Base-by-base conservation (phyloP, 30 jellyfish, hydroid and myxozoan genomes). In the Hydractinia echinata region DNA sequence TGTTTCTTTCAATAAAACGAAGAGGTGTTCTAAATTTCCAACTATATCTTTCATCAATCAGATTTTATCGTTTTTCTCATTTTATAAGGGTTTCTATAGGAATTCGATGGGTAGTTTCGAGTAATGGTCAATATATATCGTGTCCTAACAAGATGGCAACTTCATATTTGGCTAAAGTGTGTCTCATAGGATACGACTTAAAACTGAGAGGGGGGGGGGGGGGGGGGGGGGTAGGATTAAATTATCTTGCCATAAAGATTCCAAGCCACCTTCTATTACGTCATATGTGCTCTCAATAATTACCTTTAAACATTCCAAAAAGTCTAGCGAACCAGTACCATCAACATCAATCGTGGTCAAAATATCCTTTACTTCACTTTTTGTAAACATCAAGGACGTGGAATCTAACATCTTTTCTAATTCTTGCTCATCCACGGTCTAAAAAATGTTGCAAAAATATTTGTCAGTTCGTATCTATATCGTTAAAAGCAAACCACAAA, bases 231-330 rank as follows among this genome's bases (percentile, higher is more conserved):
- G 2, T 30, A 30, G 44, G 2, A 2, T 30, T 30, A 2, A 30
- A 30, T 30, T 30, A 30, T 30, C 44, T 30, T 30, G 44, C 2
- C 44, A 30, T 30, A 30, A 13, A 18, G 15, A 15, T 72, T 9
- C 1, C 73, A 30, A 13, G 8, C 20, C 55, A 15, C 9, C 16
- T 53, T 5, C 53, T 14, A 58, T 11, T 6, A 6, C 21, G 7
- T 6, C 77, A 54, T 13, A 21, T 3, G 66, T 14, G 83, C 16
- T 14, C 48, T 10, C 11, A 19, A 49, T 30, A 44, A 50, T 18
- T 21, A 89, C 97, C 97, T 74, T 90, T 20, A 89, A 74, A 53
- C 97, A 89, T 76, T 89, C 97, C 66, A 89, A 76, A 84, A 89
- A 89, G 51, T 89, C 97, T 54, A 89, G 54, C 10, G 97, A 89